Conservation (phyloP, 2,888 invertebrate species). For the Himalopsyche kuldschensis region DNA sequence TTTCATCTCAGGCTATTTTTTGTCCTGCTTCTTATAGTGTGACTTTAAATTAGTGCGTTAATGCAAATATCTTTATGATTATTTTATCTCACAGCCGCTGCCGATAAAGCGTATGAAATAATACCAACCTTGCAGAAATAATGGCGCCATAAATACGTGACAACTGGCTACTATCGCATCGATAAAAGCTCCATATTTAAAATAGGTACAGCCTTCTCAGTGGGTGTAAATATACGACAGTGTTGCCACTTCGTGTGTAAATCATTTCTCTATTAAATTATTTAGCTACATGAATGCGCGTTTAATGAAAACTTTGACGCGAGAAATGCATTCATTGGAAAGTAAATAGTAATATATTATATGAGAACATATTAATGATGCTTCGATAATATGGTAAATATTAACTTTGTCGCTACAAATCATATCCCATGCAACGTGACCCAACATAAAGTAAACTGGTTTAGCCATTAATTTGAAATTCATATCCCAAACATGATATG, state of each 20-base stretch:
- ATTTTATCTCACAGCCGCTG: not conserved
- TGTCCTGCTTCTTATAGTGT: not conserved
- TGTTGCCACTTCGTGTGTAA: not conserved
- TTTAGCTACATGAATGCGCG: not conserved
- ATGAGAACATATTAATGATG: not conserved
- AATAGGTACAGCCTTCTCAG: not conserved
- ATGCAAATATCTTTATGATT: not conserved
- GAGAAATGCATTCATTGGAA: not conserved
- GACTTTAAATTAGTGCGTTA: not conserved
- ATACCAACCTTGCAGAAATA: not conserved
- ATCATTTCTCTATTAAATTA: not conserved
- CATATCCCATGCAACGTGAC: not conserved
- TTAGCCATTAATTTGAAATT: not conserved
- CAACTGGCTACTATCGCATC: not conserved
- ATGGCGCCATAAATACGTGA: not conserved
- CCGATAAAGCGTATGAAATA: not conserved
- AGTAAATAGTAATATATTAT: not conserved
- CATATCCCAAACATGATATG: not conserved
- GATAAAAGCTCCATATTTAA: not conserved
- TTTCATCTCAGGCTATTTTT: not conserved
- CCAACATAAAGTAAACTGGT: not conserved
- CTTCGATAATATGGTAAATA: not conserved
- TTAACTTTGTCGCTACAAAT: not conserved
- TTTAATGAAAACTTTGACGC: not conserved
- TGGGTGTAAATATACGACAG: not conserved